Conservation (phyloP, 2,888 invertebrate genomes). For the Cybosia mesomella region DNA sequence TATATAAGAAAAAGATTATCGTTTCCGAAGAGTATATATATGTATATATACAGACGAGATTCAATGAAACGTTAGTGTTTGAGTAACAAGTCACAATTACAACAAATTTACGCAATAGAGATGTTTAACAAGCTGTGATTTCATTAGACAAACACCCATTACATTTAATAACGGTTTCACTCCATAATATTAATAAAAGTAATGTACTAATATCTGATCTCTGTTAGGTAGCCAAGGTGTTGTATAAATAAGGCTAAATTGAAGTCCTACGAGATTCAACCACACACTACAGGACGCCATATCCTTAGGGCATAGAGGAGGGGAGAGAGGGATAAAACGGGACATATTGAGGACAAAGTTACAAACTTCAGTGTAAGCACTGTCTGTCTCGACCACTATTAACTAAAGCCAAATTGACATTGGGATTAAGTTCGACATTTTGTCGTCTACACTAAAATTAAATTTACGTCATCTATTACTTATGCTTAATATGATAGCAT, state of each 20-base stretch:
- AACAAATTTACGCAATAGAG: no score
- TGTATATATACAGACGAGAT: no score
- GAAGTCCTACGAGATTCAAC: conserved; percentile 69
- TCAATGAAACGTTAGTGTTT: no score
- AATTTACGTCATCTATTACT: conserved; percentile 54
- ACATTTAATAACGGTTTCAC: no score
- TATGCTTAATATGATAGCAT: conserved; percentile 42
- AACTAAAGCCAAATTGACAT: conserved; percentile 68
- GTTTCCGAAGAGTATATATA: no score
- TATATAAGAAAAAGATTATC: no score
- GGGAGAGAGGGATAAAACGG: conserved; percentile 35
- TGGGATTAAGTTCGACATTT: conserved; percentile 74
- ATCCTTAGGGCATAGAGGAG: conserved; percentile 62
- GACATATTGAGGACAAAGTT: conserved; percentile 66
- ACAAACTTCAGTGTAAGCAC: conserved; percentile 77
- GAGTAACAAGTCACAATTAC: no score
- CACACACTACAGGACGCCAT: conserved; percentile 66
- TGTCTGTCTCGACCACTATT: conserved; percentile 71
- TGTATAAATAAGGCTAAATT: conserved; percentile 79
- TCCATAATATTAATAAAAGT: no score
- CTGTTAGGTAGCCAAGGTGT: conserved; percentile 59
- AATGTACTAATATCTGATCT: conserved; percentile 48
- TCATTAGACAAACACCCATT: no score
- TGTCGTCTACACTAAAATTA: conserved; percentile 66
- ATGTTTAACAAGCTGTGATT: no score